phyloP scores from a whole-genome alignment of 2,888 invertebrate genomes.

The Elegia similella region DNA sequence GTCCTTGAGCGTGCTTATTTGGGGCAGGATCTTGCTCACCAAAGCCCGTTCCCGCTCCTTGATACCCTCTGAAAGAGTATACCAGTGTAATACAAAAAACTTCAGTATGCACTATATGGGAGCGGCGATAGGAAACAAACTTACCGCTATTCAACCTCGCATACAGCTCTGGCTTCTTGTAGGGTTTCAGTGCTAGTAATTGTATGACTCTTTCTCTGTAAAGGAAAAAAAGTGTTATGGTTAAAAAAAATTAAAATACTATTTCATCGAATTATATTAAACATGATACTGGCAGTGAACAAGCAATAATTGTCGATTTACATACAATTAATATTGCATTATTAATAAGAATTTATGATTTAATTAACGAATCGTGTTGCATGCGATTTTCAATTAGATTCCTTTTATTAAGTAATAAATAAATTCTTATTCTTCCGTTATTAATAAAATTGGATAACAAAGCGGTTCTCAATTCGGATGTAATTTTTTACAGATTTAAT shows the following conservation, averaged over 20 bases:
- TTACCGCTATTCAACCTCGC: conserved; percentile 90
- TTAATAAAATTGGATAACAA: too few relatives aligned
- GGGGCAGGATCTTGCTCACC: conserved; percentile 89
- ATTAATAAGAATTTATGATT: too few relatives aligned
- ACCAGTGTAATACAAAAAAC: conserved; percentile 35
- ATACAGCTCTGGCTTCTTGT: conserved; percentile 95
- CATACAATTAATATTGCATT: too few relatives aligned
- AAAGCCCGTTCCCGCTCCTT: conserved; percentile 90
- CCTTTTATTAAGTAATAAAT: too few relatives aligned
- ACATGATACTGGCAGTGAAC: too few relatives aligned
- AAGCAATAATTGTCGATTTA: too few relatives aligned
- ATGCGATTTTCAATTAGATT: too few relatives aligned
- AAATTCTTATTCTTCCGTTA: too few relatives aligned
- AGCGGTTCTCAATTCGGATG: too few relatives aligned
- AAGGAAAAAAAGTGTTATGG: conserved; percentile 54
- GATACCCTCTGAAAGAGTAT: conserved; percentile 88
- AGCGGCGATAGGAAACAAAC: conserved; percentile 38
- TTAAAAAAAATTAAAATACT: background rate
- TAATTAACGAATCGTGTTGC: too few relatives aligned
- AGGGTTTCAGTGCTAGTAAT: conserved; percentile 94
- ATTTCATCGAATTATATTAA: too few relatives aligned
- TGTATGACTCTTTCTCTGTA: conserved; percentile 96
- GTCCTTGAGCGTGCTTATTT: conserved; percentile 91
- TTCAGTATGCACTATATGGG: conserved; percentile 21
- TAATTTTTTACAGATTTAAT: too few relatives aligned